phyloP scores from a whole-genome alignment of 2,888 invertebrate species.

The Linyphia triangularis region DNA sequence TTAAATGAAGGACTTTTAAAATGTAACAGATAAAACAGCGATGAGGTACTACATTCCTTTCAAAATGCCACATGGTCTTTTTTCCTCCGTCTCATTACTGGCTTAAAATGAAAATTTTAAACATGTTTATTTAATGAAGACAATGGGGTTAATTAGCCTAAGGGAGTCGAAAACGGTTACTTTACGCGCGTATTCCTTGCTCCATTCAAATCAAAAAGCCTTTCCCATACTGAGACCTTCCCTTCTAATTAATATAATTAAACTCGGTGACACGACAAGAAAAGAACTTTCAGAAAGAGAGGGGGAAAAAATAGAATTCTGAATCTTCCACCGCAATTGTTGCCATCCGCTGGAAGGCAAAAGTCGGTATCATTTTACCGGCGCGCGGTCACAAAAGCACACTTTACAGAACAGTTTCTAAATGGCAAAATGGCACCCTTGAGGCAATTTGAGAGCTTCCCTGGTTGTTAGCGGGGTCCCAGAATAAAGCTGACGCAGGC shows the following conservation, averaged over 20 bases:
- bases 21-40: constrained; percentile 28
- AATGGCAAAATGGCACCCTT: constrained; percentile 61
- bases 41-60: not conserved
- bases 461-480: constrained; percentile 51
- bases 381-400: constrained; percentile 52
- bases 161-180: constrained; percentile 46
- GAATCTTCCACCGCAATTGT: not conserved
- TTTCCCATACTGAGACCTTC: constrained; percentile 35
- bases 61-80: constrained; percentile 4
- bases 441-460: constrained; percentile 33
- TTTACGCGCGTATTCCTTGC: constrained; percentile 48
- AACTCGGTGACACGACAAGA: constrained; percentile 54
- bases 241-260: constrained; percentile 70
- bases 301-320: not conserved
- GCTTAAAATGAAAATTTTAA: constrained; percentile 50
- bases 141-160: constrained; percentile 66
- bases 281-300: constrained; percentile 33
- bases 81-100: constrained; percentile 1
- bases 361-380: constrained; percentile 58
- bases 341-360: constrained; percentile 10
- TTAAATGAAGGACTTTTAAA: constrained; percentile 17
- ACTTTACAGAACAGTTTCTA: constrained; percentile 48
- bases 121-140: constrained; percentile 67
- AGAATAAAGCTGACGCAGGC: constrained; percentile 66
- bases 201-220: constrained; percentile 34